Evolutionary conservation across 2,888 invertebrate species (phyloP), one percentile per base, ranked within the genome.

Genomic region (Linyphia triangularis): DNA sequence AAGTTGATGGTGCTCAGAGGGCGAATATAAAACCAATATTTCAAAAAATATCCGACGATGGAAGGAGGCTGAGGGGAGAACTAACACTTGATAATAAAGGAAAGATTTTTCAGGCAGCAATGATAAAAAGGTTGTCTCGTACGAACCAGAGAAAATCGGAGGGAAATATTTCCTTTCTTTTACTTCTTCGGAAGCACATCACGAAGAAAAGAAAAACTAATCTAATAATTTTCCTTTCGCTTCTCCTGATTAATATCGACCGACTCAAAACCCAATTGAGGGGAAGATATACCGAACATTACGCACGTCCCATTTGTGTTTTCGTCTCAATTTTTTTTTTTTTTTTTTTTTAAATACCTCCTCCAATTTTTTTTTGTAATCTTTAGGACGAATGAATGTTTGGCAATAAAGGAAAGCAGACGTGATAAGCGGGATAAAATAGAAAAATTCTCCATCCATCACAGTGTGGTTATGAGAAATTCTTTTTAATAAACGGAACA

Each of bases 171-270:
- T 70, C 70, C 16, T 37, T 43, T 33, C 22, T 37, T 69, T 57
- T 19, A 19, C 33, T 57, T 59, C 16, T 6, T 13, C 40, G 7
- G 30, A 22, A 33, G 33, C 19, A 10, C n/a, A 37, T 16, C 22
- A 59, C 28, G 57, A 57, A 19, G 61, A 26, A 59, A 69, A 59
- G 28, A 61, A 82, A 57, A 77, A 24, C 59, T 81, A 69, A 81
- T 81, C 81, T 82, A 82, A 82, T 82, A 70, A 72, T 72, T 72
- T 82, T 72, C 28, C 63, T 61, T 72, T 43, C 40, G n/a, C 24
- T 40, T 72, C 59, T 72, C 59, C 28, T 70, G 61, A 72, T 82
- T 82, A 82, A 59, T 82, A 82, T 82, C 82, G 82, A 82, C 63
- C 72, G 30, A 22, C 7, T 43, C 26, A 72, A 69, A 72, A 82